Percentiles rank a stretch among this genome's conserved stretches.
phyloP scores from a whole-genome alignment of 2,888 invertebrate genomes.

The Euproctis similis region DNA sequence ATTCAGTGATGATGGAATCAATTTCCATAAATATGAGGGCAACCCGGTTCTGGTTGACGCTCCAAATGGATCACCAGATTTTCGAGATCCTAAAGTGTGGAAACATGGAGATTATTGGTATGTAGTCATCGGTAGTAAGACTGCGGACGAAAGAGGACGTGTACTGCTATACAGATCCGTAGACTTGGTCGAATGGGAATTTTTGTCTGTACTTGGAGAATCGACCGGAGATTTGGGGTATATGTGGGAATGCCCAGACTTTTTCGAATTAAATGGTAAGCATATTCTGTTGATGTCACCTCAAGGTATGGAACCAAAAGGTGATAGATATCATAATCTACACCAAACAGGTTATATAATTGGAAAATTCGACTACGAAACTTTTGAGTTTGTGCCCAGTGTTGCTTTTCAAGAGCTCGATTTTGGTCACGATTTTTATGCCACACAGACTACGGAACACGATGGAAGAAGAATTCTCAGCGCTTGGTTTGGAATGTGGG shows the following conservation, averaged over 20 bases:
- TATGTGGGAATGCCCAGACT: conserved; percentile 75
- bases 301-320: conserved; percentile 52
- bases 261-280: conserved; percentile 62
- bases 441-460: conserved; percentile 51
- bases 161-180: conserved; percentile 57
- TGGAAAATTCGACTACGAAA: conserved; percentile 58
- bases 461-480: conserved; percentile 51
- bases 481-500: conserved; percentile 69
- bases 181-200: conserved; percentile 57
- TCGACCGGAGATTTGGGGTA: conserved; percentile 52
- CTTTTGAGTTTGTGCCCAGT: conserved; percentile 49
- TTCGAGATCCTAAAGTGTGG: conserved; percentile 71
- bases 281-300: conserved; percentile 61
- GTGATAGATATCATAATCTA: conserved; percentile 57
- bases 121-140: conserved; percentile 57
- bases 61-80: conserved; percentile 56
- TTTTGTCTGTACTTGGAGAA: conserved; percentile 48
- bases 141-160: conserved; percentile 43
- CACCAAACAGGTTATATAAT: conserved; percentile 61
- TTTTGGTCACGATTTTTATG: conserved; percentile 68
- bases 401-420: conserved; percentile 58
- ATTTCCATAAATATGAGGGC: conserved; percentile 53
- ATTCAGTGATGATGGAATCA: conserved; percentile 51
- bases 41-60: conserved; percentile 54
- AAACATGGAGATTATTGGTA: conserved; percentile 56